Base-by-base conservation (phyloP, 2,888 invertebrate genomes). In the Brenthis hecate region DNA sequence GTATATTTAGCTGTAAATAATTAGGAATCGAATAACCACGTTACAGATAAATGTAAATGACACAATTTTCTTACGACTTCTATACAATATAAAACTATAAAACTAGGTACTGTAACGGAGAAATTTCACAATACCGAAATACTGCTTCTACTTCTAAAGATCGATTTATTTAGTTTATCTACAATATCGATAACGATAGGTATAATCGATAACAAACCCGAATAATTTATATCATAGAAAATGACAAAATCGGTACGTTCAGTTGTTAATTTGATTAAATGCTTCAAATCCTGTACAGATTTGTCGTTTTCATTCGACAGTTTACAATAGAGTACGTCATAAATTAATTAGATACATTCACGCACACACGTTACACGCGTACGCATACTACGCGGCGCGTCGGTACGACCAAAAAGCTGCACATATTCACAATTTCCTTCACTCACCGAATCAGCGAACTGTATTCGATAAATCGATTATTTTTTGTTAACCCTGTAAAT, bases 91-190 rank as follows among this genome's bases (percentile, higher is more conserved):
- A 87, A 88, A 86, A 86, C 86, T 88, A 89, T 82, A 82, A 86
- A 87, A 85, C 85, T 87, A 87, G 85, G 85, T 87, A 88, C 86
- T 88, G 86, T 79, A 85, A 85, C 80, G 83, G 82, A 85, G 84
- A 84, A 84, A 66, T 66, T 71, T 82, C 82, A 88, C 85, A 85
- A 85, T 87, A 85, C 81, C 84, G 79, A 87, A 90, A 90, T 91
- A 91, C 89, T 91, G 91, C 77, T 87, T 84, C 86, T 89, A 89
- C 85, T 85, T 86, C 84, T 78, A 82, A 85, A 81, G 80, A 85
- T 84, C 80, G 80, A 84, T 82, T 85, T 84, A 81, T 85, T 82
- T 81, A 81, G 85, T 86, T 85, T 75, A 75, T 73, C 76, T 86
- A 87, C 82, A 83, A 78, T 81, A 82, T 50, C 75, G 81, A 81